Percentiles rank a stretch among this genome's conserved stretches.
Conservation (phyloP, 92 coral and sea anemone genomes). For the Pocillopora grandis region DNA sequence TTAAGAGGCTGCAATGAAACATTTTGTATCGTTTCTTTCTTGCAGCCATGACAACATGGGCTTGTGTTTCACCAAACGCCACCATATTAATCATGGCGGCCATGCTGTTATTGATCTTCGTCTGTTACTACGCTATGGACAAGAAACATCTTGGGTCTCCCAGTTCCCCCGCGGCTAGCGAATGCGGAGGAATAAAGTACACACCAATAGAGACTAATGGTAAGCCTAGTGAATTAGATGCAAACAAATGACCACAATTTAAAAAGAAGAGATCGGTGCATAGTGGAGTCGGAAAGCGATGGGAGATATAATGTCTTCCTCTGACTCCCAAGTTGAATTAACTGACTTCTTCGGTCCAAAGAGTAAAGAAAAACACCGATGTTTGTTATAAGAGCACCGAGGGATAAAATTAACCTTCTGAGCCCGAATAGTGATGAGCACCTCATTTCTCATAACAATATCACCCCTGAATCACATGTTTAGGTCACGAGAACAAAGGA, state of each 20-base stretch:
- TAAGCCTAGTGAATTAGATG: not conserved
- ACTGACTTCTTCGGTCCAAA: too few relatives aligned
- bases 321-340: too few relatives aligned
- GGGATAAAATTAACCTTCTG: too few relatives aligned
- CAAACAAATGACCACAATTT: not conserved
- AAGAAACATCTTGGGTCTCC: slow-evolving; percentile 65
- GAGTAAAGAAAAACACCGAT: too few relatives aligned
- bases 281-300: too few relatives aligned
- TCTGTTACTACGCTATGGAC: slow-evolving; percentile 79
- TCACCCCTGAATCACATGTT: too few relatives aligned
- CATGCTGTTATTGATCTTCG: slow-evolving; percentile 65
- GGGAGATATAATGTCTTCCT: too few relatives aligned
- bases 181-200: slow-evolving; percentile 54
- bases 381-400: too few relatives aligned
- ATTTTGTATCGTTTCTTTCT: not conserved
- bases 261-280: too few relatives aligned
- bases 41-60: slow-evolving; percentile 92
- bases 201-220: slow-evolving; percentile 49
- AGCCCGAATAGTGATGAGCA: too few relatives aligned
- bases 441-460: too few relatives aligned
- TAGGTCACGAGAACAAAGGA: too few relatives aligned
- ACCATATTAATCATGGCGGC: slow-evolving; percentile 77
- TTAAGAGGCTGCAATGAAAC: not conserved
- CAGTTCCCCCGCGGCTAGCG: slow-evolving; percentile 25
- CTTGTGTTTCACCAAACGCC: slow-evolving; percentile 75